Conservation (phyloP, 2,888 invertebrate genomes). For the Sylvicola cinctus region DNA sequence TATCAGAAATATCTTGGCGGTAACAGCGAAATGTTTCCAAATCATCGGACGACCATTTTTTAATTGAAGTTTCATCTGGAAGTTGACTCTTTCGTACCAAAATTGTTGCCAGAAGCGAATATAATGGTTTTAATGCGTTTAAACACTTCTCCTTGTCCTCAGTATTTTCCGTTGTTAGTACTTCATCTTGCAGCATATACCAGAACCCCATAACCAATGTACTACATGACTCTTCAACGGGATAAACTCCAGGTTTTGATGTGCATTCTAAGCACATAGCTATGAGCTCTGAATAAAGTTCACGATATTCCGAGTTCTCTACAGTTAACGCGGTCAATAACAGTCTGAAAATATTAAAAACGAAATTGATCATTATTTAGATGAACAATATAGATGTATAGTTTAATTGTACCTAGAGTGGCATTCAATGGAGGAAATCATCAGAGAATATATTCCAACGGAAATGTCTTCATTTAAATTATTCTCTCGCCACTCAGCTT, state of each 20-base stretch:
- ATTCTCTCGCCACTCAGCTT: slow-evolving; percentile 27
- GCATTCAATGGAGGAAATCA: slow-evolving; percentile 48
- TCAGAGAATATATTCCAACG: slow-evolving; percentile 41
- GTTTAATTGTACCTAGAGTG: slow-evolving; percentile 43
- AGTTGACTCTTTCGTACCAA: slow-evolving; percentile 62
- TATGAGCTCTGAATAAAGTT: slow-evolving; percentile 39
- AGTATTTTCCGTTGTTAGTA: slow-evolving; percentile 16
- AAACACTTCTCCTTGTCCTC: slow-evolving; percentile 19
- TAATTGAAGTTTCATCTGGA: slow-evolving; percentile 36
- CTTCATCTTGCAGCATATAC: slow-evolving; percentile 57
- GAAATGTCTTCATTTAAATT: slow-evolving; percentile 37
- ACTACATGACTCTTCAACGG: slow-evolving; percentile 71
- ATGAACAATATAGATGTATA: too few relatives aligned
- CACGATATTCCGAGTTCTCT: slow-evolving; percentile 26
- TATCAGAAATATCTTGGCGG: slow-evolving; percentile 68
- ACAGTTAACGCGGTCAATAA: too few relatives aligned
- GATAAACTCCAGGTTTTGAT: slow-evolving; percentile 61
- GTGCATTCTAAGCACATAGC: slow-evolving; percentile 59
- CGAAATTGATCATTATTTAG: too few relatives aligned
- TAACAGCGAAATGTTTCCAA: slow-evolving; percentile 72
- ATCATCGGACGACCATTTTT: slow-evolving; percentile 50
- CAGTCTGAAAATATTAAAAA: too few relatives aligned
- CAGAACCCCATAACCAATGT: slow-evolving; percentile 76
- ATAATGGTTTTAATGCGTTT: slow-evolving; percentile 50
- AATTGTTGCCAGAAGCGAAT: slow-evolving; percentile 53